A percentile compares a stretch with the other conserved stretches of the same genome.
These are phyloP conservation scores for Pleuronectes platessa DNA, from an alignment of 2,113 vertebrate genomes.

Conservation along the genomic window DNA sequence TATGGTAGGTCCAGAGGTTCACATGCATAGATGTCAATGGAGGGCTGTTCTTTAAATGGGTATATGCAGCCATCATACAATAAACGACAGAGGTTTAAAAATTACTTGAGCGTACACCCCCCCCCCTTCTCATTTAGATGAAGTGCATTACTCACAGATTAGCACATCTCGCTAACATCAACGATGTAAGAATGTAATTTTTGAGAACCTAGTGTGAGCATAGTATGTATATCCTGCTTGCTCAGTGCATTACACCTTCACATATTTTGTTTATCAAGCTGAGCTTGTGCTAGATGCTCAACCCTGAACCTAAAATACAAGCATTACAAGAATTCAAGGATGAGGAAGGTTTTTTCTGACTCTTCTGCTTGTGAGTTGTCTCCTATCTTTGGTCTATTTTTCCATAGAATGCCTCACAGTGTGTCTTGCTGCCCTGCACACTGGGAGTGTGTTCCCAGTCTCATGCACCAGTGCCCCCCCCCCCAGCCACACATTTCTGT, in stretches of 20 bases:
- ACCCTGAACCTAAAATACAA: constrained; percentile 22
- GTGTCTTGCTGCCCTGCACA: not conserved
- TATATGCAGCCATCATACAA: too few relatives aligned
- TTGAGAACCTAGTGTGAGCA: constrained; percentile 14
- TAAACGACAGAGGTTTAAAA: too few relatives aligned
- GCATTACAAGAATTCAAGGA: constrained; percentile 4
- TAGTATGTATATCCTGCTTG: constrained; percentile 13
- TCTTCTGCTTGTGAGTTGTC: not conserved
- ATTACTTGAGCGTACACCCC: too few relatives aligned
- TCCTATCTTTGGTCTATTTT: not conserved
- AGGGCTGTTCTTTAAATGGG: too few relatives aligned
- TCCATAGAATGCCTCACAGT: not conserved
- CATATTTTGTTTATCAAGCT: constrained; percentile 50
- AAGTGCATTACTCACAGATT: too few relatives aligned
- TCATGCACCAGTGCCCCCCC: not conserved
- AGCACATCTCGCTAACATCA: too few relatives aligned
- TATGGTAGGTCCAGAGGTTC: too few relatives aligned
- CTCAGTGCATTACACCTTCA: constrained; percentile 36
- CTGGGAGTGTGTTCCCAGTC: not conserved
- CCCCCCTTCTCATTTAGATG: too few relatives aligned
- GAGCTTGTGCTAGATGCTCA: constrained; percentile 41
- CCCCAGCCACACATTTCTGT: constrained; percentile 7
- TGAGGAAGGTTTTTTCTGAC: not conserved
- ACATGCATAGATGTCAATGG: too few relatives aligned
- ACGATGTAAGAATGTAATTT: constrained; percentile 1